Base-by-base conservation (phyloP, 2,888 invertebrate genomes). In the Drosophila leonis region DNA sequence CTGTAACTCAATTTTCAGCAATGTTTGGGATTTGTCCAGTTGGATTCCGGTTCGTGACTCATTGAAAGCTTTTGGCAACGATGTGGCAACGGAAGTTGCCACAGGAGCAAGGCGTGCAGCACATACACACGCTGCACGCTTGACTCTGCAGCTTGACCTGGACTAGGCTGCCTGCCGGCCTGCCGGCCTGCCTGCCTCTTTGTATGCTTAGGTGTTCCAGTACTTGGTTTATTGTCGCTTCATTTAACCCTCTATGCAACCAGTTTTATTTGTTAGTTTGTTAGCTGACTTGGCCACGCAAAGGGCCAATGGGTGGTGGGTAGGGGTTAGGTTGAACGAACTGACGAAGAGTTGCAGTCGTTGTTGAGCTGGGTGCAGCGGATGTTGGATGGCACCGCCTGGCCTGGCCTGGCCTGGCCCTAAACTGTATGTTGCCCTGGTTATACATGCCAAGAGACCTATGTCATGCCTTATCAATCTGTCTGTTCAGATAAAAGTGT, bases 1-100 rank as follows among this genome's bases (percentile, higher is more conserved):
- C 75, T 62, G 62, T 62, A 71, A 65, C 85, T 82, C 85, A 87
- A 90, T 85, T 90, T 90, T 59, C 75, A 79, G 62, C 52, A 55
- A 49, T 51, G 60, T 20, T 27, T 42, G 18, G n/a, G 42, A 70
- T 55, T 69, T 69, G 68, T 61, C 56, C 52, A 49, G 27, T 33
- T 29, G 29, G 9, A 33, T 49, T 37, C 42, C 8, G 20, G 35
- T 51, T 67, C 66, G 70, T 80, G 80, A 79, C 73, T 80, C 79
- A 76, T 55, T 49, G 52, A 18, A 18, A 44, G 56, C 59, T 49
- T 48, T 42, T 20, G 27, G 51, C 42, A 42, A 20, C 66, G 66
- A 65, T 59, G 20, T 33, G 31, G 55, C 54, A 59, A 55, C 73
- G 73, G 73, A 75, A 74, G 76, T 70, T n/a, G 54, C 27, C 54